Evolutionary conservation across 2,113 vertebrate genomes (phyloP).

Genomic region (Columba janthina): DNA sequence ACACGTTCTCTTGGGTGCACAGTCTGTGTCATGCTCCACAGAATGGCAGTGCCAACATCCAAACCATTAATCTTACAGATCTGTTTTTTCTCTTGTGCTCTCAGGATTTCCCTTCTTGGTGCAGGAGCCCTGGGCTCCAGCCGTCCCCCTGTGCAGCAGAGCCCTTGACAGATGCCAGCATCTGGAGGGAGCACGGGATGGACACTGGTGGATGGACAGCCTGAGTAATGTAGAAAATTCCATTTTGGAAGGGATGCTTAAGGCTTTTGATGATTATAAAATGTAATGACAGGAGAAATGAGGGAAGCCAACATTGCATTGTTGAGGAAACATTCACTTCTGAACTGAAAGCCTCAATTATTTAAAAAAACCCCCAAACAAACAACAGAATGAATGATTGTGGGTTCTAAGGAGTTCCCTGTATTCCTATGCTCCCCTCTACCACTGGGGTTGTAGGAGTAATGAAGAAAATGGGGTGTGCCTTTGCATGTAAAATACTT

Average conservation of each 20-base stretch:
- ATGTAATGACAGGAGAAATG: neutral
- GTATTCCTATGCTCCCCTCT: neutral
- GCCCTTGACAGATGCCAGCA: too few relatives aligned
- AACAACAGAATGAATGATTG: neutral
- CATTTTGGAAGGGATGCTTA: neutral
- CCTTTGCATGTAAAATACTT: neutral
- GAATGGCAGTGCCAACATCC: neutral
- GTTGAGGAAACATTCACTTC: neutral
- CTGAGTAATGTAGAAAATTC: neutral
- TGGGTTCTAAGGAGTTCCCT: neutral
- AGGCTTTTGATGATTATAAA: neutral
- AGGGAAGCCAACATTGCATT: neutral
- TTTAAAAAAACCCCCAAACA: neutral
- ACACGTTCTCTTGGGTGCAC: neutral
- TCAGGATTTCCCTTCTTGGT: neutral
- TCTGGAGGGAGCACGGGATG: neutral
- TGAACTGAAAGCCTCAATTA: neutral
- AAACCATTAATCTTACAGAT: neutral
- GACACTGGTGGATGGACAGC: neutral
- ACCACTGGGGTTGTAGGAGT: neutral
- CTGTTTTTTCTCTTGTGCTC: neutral
- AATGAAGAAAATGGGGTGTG: neutral
- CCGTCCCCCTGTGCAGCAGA: too few relatives aligned
- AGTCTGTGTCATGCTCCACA: neutral
- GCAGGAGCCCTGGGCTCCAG: too few relatives aligned